Evolutionary conservation across 2,113 vertebrate species (phyloP), one percentile per base, ranked within the genome.

Genomic region (Irena cyanogastra): DNA sequence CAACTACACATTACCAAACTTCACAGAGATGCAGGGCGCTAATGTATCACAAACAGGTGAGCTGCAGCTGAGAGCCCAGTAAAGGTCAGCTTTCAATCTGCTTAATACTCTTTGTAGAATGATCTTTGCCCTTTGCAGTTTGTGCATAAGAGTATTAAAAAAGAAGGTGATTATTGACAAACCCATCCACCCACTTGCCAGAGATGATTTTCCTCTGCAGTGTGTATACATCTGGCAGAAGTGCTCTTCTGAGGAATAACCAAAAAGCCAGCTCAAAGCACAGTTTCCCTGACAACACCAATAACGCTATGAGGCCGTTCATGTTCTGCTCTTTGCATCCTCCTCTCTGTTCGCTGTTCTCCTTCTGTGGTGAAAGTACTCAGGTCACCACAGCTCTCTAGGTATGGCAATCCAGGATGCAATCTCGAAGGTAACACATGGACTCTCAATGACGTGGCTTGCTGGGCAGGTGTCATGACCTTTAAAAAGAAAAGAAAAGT

Each of bases 361-460:
- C 97, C 96, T 2, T 59, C 83, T 5, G 89, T 89, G 35, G 97
- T 97, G 39, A 98, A 99, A 74, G 98, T 98, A 95, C 98, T 98
- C 50, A 98, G 94, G 86, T 99, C 98, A 6, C 98, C 99, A 20
- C 98, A 98, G 91, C 98, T 99, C 59, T 91, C 84, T 83, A 98
- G 97, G 80, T 99, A 97, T 65, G 99, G 91, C 89, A 98, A 44
- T 37, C 96, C 96, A 2, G 98, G 94, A 17, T 78, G 96, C 27
- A 82, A 88, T 69, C 95, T 89, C 3, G 56, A 93, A 33, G 97
- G 97, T 20, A 93, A 85, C 10, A 30, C 91, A 8, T 4, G 81
- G 20, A 86, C 87, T 66, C 64, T 42, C 31, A 61, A 4, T 8
- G 70, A 24, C 5, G 3, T 8, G 6, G 79, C 74, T 92, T 96